Evolutionary conservation across 2,888 invertebrate genomes (phyloP).

Genomic region (Philopedon plagiatum): DNA sequence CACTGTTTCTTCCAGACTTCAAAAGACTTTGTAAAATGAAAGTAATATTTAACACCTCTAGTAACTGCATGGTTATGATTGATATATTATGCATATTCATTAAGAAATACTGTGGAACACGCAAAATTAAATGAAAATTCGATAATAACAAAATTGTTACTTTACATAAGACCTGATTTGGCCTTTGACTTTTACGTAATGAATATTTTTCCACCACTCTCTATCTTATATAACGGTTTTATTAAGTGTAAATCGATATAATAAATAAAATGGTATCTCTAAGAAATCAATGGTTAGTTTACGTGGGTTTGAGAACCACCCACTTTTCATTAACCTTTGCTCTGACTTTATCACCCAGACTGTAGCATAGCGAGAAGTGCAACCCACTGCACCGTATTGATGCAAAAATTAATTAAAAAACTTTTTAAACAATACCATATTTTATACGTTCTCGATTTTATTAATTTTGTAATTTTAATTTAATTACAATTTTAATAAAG

Average conservation of each 20-base stretch:
- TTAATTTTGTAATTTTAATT: too few species aligned
- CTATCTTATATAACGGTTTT: background rate
- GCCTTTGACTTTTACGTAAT: background rate
- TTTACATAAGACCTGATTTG: background rate
- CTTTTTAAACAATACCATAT: background rate
- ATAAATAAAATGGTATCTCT: constrained; percentile 34
- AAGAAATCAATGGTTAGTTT: constrained; percentile 50
- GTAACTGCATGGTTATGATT: too few species aligned
- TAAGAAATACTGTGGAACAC: too few species aligned
- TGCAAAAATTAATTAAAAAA: background rate
- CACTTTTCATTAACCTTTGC: constrained; percentile 63
- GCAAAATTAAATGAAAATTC: too few species aligned
- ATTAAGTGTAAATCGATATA: background rate
- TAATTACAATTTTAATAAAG: too few species aligned
- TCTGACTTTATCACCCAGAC: constrained; percentile 59
- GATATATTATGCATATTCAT: too few species aligned
- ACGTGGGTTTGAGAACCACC: constrained; percentile 58
- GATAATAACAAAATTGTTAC: too few species aligned
- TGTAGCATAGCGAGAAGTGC: background rate
- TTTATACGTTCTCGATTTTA: background rate
- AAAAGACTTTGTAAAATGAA: too few species aligned
- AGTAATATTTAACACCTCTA: too few species aligned
- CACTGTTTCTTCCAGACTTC: too few species aligned
- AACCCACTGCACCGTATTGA: constrained; percentile 6
- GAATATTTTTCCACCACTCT: background rate